A percentile compares a stretch with the other conserved stretches of the same genome.
Conservation (phyloP, 2,797 vertebrate genomes). For the Malurus leucopterus region DNA sequence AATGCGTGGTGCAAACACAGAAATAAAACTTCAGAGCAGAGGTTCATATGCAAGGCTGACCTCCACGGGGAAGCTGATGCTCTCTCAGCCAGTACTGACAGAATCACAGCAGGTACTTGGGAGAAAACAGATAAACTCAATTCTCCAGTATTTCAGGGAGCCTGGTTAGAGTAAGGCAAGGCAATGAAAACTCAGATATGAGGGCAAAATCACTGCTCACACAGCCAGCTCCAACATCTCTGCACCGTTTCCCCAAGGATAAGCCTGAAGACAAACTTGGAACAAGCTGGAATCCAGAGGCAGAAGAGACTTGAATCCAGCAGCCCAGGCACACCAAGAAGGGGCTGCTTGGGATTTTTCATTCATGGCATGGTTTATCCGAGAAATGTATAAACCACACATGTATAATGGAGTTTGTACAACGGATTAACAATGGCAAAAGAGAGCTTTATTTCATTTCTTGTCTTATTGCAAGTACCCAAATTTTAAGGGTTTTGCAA, state of each 20-base stretch:
- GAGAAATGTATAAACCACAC: not conserved
- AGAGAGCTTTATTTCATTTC: not conserved
- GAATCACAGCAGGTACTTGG: not conserved
- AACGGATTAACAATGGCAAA: not conserved
- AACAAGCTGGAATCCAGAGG: not conserved
- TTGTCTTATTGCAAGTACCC: not conserved
- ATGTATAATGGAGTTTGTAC: rapidly evolving
- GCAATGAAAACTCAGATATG: not conserved
- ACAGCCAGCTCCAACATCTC: not conserved
- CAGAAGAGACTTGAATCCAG: not conserved
- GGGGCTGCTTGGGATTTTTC: not conserved
- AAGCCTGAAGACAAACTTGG: not conserved
- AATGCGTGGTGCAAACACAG: not conserved
- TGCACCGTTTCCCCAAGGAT: not conserved
- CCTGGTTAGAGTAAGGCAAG: not conserved
- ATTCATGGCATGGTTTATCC: not conserved
- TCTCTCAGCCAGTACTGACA: not conserved
- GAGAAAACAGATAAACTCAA: not conserved
- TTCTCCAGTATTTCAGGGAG: not conserved
- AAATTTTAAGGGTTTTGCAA: not conserved
- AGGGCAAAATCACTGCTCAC: not conserved
- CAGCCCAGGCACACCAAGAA: not conserved
- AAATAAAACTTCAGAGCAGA: conserved; percentile 9
- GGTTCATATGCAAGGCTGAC: not conserved
- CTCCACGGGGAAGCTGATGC: not conserved